These are phyloP conservation scores for Drosophila demipolita DNA, from an alignment of 2,888 invertebrate species.

Conservation along the genomic window DNA sequence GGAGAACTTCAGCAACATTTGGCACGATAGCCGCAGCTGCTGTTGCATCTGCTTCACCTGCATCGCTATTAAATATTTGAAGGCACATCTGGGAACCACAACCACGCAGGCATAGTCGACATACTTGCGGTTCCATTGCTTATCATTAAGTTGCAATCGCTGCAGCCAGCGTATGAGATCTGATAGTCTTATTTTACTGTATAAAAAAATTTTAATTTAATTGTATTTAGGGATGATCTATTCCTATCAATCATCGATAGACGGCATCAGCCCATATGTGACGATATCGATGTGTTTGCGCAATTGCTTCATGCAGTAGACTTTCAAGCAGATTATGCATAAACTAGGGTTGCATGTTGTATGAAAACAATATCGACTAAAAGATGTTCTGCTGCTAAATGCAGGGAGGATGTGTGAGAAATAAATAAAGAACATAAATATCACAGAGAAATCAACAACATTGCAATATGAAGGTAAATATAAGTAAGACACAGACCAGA, in stretches of 20 bases:
- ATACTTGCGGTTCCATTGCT: constrained; percentile 69
- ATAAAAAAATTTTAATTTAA: constrained; percentile 42
- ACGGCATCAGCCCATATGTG: not conserved
- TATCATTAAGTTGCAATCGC: constrained; percentile 5
- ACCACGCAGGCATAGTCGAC: constrained; percentile 80
- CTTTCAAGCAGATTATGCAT: not conserved
- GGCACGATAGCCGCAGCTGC: constrained; percentile 58
- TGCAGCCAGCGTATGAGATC: constrained; percentile 15
- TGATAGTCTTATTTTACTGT: constrained; percentile 30
- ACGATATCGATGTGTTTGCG: not conserved
- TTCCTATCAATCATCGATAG: constrained; percentile 37
- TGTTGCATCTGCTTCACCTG: constrained; percentile 62
- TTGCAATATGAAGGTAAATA: constrained; percentile 58
- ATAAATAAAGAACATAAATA: constrained; percentile 3
- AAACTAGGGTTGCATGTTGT: not conserved
- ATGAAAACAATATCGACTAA: constrained; percentile 3
- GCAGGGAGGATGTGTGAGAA: constrained; percentile 9
- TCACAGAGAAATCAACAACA: not conserved
- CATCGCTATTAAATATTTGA: constrained; percentile 75
- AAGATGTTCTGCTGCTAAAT: constrained; percentile 1
- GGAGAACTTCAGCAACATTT: constrained; percentile 77
- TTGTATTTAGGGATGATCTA: constrained; percentile 33
- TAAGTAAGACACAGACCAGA: not conserved
- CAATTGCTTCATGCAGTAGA: not conserved
- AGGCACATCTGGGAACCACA: constrained; percentile 76